Conservation (phyloP, 2,797 vertebrate genomes). For the Chloroceryle inda region DNA sequence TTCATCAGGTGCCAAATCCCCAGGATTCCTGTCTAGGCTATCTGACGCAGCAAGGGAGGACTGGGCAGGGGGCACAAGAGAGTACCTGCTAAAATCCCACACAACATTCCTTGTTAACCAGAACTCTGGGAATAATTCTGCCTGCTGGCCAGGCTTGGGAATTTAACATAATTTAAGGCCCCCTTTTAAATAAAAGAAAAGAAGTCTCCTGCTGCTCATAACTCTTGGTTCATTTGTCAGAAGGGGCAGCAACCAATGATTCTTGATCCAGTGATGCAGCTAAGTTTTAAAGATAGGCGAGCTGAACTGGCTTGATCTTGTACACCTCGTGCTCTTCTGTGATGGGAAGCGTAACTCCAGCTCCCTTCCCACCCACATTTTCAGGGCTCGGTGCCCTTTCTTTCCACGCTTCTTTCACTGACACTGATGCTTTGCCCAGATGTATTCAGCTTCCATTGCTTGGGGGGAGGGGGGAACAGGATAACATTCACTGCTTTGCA, state of each 20-base stretch:
- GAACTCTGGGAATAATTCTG: constrained; percentile 47
- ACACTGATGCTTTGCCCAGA: constrained; percentile 36
- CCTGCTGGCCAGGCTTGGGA: constrained; percentile 79
- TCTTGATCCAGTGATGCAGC: background rate
- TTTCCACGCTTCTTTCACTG: constrained; percentile 14
- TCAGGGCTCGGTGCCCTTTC: background rate
- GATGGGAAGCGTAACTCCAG: background rate
- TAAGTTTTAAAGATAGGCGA: constrained; percentile 52
- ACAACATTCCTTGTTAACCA: constrained; percentile 75
- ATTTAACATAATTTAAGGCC: constrained; percentile 51
- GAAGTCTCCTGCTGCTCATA: background rate
- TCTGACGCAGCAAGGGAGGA: background rate
- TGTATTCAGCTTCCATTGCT: constrained; percentile 53
- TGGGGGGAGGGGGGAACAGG: constrained; percentile 18
- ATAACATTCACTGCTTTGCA: constrained; percentile 34
- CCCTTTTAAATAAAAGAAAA: background rate
- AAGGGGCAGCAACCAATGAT: constrained; percentile 3
- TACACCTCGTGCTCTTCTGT: background rate
- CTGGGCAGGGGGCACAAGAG: background rate
- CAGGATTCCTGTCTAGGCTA: background rate
- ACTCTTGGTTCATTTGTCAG: constrained; percentile 11
- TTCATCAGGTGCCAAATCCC: constrained; percentile 54
- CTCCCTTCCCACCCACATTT: background rate
- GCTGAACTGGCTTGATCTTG: constrained; percentile 25
- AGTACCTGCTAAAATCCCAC: constrained; percentile 4